Base-by-base conservation (phyloP, 2,113 vertebrate species). In the Argyrosomus japonicus region DNA sequence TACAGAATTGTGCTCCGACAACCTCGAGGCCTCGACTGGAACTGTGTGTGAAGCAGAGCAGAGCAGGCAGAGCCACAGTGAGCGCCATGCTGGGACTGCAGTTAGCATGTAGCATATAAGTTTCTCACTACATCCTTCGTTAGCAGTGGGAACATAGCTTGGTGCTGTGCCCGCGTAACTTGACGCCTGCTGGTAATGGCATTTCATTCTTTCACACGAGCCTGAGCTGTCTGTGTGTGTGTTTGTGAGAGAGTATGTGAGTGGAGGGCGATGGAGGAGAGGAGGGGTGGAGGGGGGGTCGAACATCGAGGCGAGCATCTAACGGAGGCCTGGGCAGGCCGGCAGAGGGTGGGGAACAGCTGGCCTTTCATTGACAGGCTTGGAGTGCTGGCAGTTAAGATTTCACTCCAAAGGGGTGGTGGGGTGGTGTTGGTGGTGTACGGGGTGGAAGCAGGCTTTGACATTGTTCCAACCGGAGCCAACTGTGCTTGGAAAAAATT, bases 291-390 rank as follows among this genome's bases (percentile, higher is more conserved):
- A 6, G 68, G 74, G 63, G 61, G 68, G 27, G 48, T 61, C n/a
- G 43, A 64, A 40, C 61, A 68, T 36, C 0, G 68, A 78, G 87
- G 48, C 73, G 54, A 58, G 79, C 85, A 90, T 91, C 86, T 85
- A 89, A 81, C 71, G 9, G 87, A 82, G 78, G 87, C 83, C 81
- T 53, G 89, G 77, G 57, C 63, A 75, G 85, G 85, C 84, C 83
- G 81, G 81, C 72, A 83, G 86, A 84, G 92, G 89, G 80, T 64
- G 68, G 79, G 83, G 84, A 93, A 94, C 95, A 95, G 95, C 94
- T 95, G 95, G 94, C 90, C 89, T 93, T 94, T 91, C 94, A 94
- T 89, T 95, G 93, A 94, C 84, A 87, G 91, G 90, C 87, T 92
- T 89, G 91, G 73, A 94, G 92, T 87, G 86, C 85, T 88, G 83